Evolutionary conservation across 2,888 invertebrate genomes (phyloP), one percentile per base, ranked within the genome.

Genomic region (Leptarthrus brevirostris): DNA sequence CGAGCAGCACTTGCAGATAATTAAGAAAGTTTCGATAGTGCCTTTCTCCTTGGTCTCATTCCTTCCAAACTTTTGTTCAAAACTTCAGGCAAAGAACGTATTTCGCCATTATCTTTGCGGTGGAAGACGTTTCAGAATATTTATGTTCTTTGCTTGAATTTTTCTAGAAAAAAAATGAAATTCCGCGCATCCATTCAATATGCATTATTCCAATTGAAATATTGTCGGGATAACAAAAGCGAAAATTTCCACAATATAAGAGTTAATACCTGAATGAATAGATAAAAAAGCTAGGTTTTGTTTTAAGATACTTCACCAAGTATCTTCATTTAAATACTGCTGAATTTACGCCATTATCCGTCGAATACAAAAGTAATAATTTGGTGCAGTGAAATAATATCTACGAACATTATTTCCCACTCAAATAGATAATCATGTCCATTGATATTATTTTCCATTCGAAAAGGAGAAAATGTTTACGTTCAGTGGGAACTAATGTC

Each of bases 1-100:
- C 34, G 40, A 61, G 61, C 61, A 61, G 61, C 61, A 61, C 61
- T 61, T 61, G 61, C 61, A 61, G 61, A 61, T 61, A 61, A 61
- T 61, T 61, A 61, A 61, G 61, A 61, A 61, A 61, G 36, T 61
- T 61, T 61, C 61, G 61, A 61, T 61, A 61, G 61, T 61, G 61
- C 40, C 61, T 61, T 36, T 40, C 61, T 40, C 30, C 20, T 40
- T n/a, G 36, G 40, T 61, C 61, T 40, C 22, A 40, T 36, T 61
- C 61, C 61, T 36, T 61, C 30, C 56, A 61, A 61, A 61, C 61
- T 61, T 61, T 61, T 61, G 61, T 61, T 36, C 5, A 40, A 40
- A 61, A 61, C 61, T 61, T 61, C 56, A 56, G 16, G 34, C 56
- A 56, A 10, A 14, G 40, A 61, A 61, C 61, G 61, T 61, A 61